A percentile compares a stretch with the other conserved stretches of the same genome.
These are phyloP conservation scores for Portevinia maculata DNA, from an alignment of 2,888 invertebrate species.

Conservation along the genomic window DNA sequence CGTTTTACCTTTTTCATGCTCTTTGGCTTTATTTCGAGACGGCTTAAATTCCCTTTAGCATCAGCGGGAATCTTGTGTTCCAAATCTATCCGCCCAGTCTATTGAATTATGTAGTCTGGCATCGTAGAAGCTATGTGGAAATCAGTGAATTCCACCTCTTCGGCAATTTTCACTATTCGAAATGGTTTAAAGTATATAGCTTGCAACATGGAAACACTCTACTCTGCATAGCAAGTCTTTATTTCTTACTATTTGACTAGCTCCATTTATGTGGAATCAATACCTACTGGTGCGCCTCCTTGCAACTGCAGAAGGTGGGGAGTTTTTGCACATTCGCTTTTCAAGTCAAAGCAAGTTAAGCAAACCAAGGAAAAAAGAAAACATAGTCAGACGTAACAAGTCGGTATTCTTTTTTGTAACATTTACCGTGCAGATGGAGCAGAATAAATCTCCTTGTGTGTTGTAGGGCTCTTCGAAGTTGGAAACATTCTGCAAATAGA, in stretches of 20 bases:
- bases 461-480: conserved; percentile 19
- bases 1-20: conserved; percentile 8
- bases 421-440: conserved; percentile 52
- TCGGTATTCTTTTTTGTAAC: conserved; percentile 8
- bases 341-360: conserved; percentile 31
- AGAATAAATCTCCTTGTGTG: conserved; percentile 44
- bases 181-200: conserved; percentile 50
- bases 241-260: conserved; percentile 54
- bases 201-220: conserved; percentile 29
- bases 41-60: conserved; percentile 38
- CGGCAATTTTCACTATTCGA: conserved; percentile 39
- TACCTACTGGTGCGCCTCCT: conserved; percentile 1
- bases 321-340: conserved; percentile 4
- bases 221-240: conserved; percentile 21
- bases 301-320: background rate
- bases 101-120: conserved; percentile 38
- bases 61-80: conserved; percentile 24
- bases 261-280: conserved; percentile 49
- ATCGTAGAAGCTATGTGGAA: conserved; percentile 48
- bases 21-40: conserved; percentile 37
- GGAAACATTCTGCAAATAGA: conserved; percentile 43
- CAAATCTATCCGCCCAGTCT: conserved; percentile 18
- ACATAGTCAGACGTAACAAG: conserved; percentile 42
- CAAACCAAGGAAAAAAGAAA: conserved; percentile 36
- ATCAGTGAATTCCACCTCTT: conserved; percentile 64